Evolutionary conservation across 2,797 vertebrate genomes (phyloP).

Genomic region (Fistularia tabacaria): DNA sequence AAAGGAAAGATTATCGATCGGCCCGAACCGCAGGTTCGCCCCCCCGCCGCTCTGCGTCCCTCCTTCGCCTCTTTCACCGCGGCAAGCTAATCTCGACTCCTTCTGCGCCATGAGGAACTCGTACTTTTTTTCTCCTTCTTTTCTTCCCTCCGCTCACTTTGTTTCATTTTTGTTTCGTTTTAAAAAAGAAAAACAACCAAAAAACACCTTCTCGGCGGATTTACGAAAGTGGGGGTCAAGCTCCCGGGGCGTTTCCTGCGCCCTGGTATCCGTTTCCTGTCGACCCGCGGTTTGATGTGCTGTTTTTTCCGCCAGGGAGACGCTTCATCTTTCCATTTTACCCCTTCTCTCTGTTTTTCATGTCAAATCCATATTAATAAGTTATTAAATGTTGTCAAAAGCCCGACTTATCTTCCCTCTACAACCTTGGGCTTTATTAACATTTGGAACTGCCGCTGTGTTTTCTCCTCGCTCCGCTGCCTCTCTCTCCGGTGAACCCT

Average conservation of each 20-base stretch:
- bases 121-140: too few relatives aligned
- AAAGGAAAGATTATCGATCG: conserved; percentile 61
- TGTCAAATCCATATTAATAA: conserved; percentile 39
- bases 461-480: conserved; percentile 36
- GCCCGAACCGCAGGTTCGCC: conserved; percentile 44
- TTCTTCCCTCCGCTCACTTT: too few relatives aligned
- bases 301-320: too few relatives aligned
- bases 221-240: too few relatives aligned
- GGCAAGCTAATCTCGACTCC: too few relatives aligned
- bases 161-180: too few relatives aligned
- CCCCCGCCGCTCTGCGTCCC: conserved; percentile 52
- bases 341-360: conserved; percentile 24
- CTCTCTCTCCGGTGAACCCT: conserved; percentile 5
- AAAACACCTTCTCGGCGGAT: too few relatives aligned
- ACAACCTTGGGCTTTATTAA: conserved; percentile 58
- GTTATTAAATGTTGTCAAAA: conserved; percentile 44
- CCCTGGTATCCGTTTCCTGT: too few relatives aligned
- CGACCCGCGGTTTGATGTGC: too few relatives aligned
- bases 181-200: too few relatives aligned
- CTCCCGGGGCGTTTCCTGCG: too few relatives aligned
- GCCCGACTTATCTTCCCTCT: conserved; percentile 36
- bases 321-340: not conserved
- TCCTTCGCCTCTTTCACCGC: conserved; percentile 13
- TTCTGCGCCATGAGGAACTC: too few relatives aligned
- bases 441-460: conserved; percentile 37